phyloP scores from a whole-genome alignment of 1,140 invertebrate species.

The Monochamus saltuarius region DNA sequence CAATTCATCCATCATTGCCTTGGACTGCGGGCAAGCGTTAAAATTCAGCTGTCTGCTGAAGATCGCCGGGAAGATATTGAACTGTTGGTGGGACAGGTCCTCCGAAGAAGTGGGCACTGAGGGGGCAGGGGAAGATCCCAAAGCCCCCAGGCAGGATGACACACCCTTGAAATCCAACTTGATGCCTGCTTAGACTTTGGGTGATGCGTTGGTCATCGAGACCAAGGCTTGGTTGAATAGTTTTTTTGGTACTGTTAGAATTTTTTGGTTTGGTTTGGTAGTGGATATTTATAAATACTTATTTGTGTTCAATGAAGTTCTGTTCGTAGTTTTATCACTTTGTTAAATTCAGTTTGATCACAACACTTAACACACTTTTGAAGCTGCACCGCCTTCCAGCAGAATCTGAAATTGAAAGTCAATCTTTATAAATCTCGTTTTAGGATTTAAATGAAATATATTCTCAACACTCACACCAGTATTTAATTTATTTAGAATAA shows the following conservation, averaged over 20 bases:
- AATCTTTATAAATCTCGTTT: too few species aligned
- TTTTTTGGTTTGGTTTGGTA: background rate
- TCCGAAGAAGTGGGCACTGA: conserved; percentile 51
- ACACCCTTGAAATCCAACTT: conserved; percentile 62
- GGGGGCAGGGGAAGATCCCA: conserved; percentile 53
- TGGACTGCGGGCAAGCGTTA: conserved; percentile 66
- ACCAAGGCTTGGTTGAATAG: background rate
- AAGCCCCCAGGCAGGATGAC: conserved; percentile 50
- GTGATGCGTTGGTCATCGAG: conserved; percentile 3
- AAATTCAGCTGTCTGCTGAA: conserved; percentile 85
- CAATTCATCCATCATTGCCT: conserved; percentile 80
- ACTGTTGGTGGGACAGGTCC: conserved; percentile 72
- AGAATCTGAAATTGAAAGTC: too few species aligned
- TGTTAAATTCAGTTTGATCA: too few species aligned
- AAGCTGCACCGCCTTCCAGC: too few species aligned
- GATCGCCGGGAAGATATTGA: conserved; percentile 87
- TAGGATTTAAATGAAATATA: too few species aligned
- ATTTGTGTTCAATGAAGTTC: too few species aligned
- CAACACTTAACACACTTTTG: too few species aligned
- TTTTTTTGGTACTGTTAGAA: background rate
- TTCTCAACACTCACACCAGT: too few species aligned
- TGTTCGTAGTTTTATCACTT: too few species aligned
- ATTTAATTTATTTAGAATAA: too few species aligned
- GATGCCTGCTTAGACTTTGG: conserved; percentile 33
- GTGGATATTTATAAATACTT: too few species aligned